Percentiles rank a stretch among this genome's conserved stretches.
phyloP scores from a whole-genome alignment of 1,140 invertebrate species.

The Acarapis woodi region DNA sequence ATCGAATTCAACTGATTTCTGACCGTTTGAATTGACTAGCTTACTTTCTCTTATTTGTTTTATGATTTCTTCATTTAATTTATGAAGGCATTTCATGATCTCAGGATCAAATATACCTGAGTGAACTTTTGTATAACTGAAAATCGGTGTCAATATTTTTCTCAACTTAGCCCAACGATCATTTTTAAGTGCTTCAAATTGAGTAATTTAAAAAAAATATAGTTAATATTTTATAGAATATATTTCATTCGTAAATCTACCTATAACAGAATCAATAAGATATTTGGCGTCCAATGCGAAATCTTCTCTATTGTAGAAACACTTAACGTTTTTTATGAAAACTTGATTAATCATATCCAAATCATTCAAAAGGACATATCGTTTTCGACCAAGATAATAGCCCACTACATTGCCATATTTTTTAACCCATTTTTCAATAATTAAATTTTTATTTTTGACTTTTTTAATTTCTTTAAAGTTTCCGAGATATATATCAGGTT shows the following conservation, averaged over 20 bases:
- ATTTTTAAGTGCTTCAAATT: conserved; percentile 2
- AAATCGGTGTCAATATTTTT: not conserved
- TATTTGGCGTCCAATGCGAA: not conserved
- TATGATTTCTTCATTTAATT: no score
- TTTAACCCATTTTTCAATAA: conserved; percentile 14
- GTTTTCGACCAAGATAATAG: conserved; percentile 16
- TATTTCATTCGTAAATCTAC: not conserved
- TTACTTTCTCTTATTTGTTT: no score
- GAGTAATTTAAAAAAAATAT: not conserved
- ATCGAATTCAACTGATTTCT: no score
- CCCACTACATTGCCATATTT: conserved; percentile 17
- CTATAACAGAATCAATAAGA: not conserved
- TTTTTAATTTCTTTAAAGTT: conserved; percentile 10
- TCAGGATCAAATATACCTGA: not conserved
- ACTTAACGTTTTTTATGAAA: conserved; percentile 8
- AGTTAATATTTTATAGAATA: not conserved
- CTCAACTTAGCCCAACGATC: not conserved
- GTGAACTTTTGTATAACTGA: not conserved
- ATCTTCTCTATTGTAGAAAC: conserved; percentile 13
- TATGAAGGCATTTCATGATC: not conserved
- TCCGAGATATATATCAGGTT: conserved; percentile 16
- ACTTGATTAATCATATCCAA: conserved; percentile 17
- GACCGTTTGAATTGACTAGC: no score
- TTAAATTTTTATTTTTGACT: not conserved
- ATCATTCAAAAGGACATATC: conserved; percentile 16